phyloP scores from a whole-genome alignment of 2,797 vertebrate genomes.

The Brachymystax lenok region DNA sequence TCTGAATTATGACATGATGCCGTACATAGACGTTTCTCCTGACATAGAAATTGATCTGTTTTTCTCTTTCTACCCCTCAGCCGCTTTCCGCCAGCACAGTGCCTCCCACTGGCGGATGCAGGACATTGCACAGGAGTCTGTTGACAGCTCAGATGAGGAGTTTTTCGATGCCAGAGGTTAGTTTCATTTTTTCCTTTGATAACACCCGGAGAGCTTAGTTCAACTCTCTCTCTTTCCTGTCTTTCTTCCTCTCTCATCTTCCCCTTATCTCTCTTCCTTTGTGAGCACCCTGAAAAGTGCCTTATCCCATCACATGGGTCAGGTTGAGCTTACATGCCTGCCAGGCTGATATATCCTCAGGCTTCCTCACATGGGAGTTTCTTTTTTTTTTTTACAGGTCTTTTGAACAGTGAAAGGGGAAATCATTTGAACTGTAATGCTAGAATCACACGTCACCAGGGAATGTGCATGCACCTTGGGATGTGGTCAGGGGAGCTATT shows the following conservation, averaged over 20 bases:
- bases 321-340: not conserved
- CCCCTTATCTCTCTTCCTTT: constrained; percentile 13
- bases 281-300: not conserved
- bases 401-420: constrained; percentile 12
- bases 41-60: not conserved
- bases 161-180: constrained; percentile 98
- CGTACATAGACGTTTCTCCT: constrained; percentile 4
- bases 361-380: not conserved
- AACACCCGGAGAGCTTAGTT: constrained; percentile 3
- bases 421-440: constrained; percentile 9
- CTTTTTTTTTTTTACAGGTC: not conserved
- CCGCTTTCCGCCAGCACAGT: constrained; percentile 76
- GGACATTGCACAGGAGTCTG: constrained; percentile 87
- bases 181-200: constrained; percentile 52
- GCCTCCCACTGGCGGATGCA: constrained; percentile 85
- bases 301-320: not conserved
- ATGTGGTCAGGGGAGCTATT: not conserved
- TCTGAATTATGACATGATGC: constrained; percentile 8
- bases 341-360: too few relatives aligned
- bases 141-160: constrained; percentile 97
- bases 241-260: not conserved
- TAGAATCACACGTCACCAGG: not conserved
- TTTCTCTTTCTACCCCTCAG: constrained; percentile 62
- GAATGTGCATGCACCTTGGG: not conserved
- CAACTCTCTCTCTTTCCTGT: constrained; percentile 15